Conservation (phyloP, 1,140 invertebrate species). For the Asbolus verrucosus region DNA sequence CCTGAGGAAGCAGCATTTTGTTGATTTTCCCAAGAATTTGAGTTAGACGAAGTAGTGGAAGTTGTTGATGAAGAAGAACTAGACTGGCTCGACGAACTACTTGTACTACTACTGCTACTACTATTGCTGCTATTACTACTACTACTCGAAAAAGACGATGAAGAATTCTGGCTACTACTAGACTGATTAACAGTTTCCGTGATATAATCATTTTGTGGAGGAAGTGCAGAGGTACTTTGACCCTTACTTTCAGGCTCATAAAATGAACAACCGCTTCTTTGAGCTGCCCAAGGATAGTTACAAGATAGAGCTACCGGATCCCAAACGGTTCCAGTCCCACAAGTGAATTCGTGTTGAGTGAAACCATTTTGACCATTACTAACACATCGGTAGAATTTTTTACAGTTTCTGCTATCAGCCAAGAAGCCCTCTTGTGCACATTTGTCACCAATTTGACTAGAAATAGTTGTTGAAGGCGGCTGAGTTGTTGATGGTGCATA, state of each 20-base stretch:
- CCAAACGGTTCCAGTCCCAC: constrained; percentile 73
- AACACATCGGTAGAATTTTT: constrained; percentile 76
- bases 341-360: constrained; percentile 71
- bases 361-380: constrained; percentile 67
- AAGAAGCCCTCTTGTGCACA: constrained; percentile 55
- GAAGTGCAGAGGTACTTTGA: constrained; percentile 12
- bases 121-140: constrained; percentile 32
- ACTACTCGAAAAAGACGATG: constrained; percentile 28
- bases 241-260: constrained; percentile 17
- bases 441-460: constrained; percentile 44
- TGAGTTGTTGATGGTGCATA: constrained; percentile 1
- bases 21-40: constrained; percentile 23
- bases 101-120: constrained; percentile 18
- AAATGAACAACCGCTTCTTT: constrained; percentile 18
- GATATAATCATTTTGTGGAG: constrained; percentile 26
- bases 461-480: constrained; percentile 27
- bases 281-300: constrained; percentile 62
- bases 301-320: constrained; percentile 69
- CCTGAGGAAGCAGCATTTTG: constrained; percentile 35
- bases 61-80: constrained; percentile 20
- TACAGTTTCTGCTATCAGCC: constrained; percentile 69
- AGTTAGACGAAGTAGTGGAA: constrained; percentile 17
- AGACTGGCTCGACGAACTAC: constrained; percentile 18
- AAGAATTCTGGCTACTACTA: constrained; percentile 38
- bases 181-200: constrained; percentile 32